Conservation (phyloP, 2,888 invertebrate genomes). For the Leucophenga montana region DNA sequence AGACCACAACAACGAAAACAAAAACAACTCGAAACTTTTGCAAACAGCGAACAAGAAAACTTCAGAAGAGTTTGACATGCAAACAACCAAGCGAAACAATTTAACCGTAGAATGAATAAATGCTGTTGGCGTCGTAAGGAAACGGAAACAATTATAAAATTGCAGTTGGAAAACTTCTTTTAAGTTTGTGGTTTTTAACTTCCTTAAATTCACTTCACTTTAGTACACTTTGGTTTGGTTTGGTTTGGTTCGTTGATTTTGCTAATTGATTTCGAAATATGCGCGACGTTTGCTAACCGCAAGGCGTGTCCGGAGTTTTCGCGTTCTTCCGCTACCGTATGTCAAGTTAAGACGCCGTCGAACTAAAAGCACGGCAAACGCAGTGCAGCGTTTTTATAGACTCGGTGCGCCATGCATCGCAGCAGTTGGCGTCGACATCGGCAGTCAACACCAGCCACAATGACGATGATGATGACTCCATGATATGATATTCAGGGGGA, state of each 20-base stretch:
- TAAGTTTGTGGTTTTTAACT: not conserved
- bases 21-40: conserved; percentile 36
- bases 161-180: not conserved
- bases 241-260: not conserved
- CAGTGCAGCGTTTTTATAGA: conserved; percentile 68
- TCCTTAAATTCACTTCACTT: not conserved
- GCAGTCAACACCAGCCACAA: conserved; percentile 11
- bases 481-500: conserved; percentile 8
- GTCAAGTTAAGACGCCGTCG: conserved; percentile 44
- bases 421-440: conserved; percentile 30
- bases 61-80: conserved; percentile 43
- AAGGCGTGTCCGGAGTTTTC: too few relatives aligned
- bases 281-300: too few relatives aligned
- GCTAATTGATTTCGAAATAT: too few relatives aligned
- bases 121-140: too few relatives aligned
- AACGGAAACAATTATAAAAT: conserved; percentile 14
- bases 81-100: conserved; percentile 39
- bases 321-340: too few relatives aligned
- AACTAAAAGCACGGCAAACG: conserved; percentile 52
- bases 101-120: too few relatives aligned
- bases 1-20: not conserved
- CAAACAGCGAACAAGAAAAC: conserved; percentile 41
- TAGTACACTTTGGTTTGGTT: conserved; percentile 47
- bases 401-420: too few relatives aligned
- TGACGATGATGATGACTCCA: too few relatives aligned